These are phyloP conservation scores for Emys orbicularis DNA, from an alignment of 2,797 vertebrate species.

Conservation along the genomic window DNA sequence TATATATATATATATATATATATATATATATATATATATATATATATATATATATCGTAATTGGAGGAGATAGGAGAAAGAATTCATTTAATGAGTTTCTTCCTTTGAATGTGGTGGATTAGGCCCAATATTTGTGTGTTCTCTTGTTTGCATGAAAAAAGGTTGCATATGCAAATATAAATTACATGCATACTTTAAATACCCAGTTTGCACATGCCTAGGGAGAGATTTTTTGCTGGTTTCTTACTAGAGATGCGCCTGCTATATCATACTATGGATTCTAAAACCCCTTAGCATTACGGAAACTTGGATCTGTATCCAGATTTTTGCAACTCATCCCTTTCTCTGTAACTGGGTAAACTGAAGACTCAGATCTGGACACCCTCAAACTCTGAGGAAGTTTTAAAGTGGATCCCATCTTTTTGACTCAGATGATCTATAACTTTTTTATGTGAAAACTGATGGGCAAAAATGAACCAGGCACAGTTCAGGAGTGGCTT, in stretches of 20 bases:
- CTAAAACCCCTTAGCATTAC: neutral
- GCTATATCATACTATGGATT: neutral
- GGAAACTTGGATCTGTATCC: neutral
- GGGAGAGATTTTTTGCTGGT: neutral
- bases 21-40: neutral
- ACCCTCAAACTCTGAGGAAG: neutral
- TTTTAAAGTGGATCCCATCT: neutral
- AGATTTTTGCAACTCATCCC: neutral
- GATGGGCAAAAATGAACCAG: neutral
- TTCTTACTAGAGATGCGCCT: rapidly evolving
- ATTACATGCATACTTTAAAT: neutral
- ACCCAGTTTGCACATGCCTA: neutral
- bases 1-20: neutral
- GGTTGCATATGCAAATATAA: neutral
- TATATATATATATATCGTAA: neutral
- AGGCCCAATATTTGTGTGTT: neutral
- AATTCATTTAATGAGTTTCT: neutral
- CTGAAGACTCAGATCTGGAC: neutral
- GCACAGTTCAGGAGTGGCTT: neutral
- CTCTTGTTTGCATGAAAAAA: neutral
- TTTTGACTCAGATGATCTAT: neutral
- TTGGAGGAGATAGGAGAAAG: neutral
- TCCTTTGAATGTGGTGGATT: constrained; percentile 6
- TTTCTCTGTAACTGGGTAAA: constrained; percentile 3
- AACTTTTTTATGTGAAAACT: neutral